A percentile compares a stretch with the other conserved stretches of the same genome.
These are phyloP conservation scores for Xyrichtys novacula DNA, from an alignment of 2,797 vertebrate genomes.

Conservation along the genomic window DNA sequence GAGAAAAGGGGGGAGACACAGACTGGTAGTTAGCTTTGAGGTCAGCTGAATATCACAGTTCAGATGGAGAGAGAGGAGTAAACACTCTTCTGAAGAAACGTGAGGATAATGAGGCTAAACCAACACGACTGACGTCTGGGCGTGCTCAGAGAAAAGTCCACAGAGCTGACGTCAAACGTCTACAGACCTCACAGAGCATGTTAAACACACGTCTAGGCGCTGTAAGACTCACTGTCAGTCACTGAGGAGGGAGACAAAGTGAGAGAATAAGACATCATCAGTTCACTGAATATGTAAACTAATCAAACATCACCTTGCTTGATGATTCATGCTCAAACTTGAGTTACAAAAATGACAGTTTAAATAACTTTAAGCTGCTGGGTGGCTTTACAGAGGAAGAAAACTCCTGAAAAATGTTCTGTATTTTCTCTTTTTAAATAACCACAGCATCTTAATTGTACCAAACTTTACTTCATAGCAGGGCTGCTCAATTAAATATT, in stretches of 20 bases:
- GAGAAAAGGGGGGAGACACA: constrained; percentile 49
- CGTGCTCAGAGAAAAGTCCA: constrained; percentile 29
- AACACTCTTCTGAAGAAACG: constrained; percentile 61
- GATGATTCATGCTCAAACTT: not conserved
- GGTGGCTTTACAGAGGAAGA: no score
- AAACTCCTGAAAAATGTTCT: not conserved
- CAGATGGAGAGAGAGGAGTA: constrained; percentile 83
- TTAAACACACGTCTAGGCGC: constrained; percentile 33
- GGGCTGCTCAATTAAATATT: no score
- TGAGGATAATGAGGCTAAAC: constrained; percentile 65
- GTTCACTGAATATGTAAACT: not conserved
- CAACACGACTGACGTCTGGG: constrained; percentile 34
- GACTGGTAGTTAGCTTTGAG: constrained; percentile 93
- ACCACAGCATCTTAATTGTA: no score
- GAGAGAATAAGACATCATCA: not conserved
- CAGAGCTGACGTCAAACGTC: constrained; percentile 37
- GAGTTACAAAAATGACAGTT: no score
- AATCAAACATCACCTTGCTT: not conserved
- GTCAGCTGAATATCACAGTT: constrained; percentile 93
- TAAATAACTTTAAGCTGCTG: not conserved
- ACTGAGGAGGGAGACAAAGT: not conserved
- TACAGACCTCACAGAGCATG: constrained; percentile 18
- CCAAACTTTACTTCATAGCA: no score
- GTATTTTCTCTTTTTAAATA: not conserved
- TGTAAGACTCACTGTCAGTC: constrained; percentile 39